Evolutionary conservation across 2,888 invertebrate species (phyloP), one percentile per base, ranked within the genome.

Genomic region (Pyrochroa serraticornis): DNA sequence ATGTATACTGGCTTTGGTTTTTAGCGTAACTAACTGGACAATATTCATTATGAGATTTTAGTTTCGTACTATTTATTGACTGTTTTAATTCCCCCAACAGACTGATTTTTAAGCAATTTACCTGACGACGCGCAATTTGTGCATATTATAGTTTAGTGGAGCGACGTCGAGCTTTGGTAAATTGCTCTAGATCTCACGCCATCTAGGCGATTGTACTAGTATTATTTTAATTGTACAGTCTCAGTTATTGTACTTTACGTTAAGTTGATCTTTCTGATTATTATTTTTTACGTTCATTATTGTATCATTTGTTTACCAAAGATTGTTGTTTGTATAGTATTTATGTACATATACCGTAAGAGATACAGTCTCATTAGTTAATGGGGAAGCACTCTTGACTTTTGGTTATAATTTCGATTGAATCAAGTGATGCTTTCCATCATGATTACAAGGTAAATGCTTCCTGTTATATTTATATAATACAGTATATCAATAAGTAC

Each of bases 401-500:
- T 53, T 54, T 14, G 14, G 30, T 10, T 14, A 44, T 36, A 48
- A 43, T 53, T 48, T 36, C 9, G 42, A 38, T 52, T 57, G 46
- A 9, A 10, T 47, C 48, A 48, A 50, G 45, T 9, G 37, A 58
- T 63, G 64, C 66, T 65, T 65, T 63, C 60, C 59, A 41, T 32
- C 13, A 43, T 35, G 50, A 65, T 64, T 67, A 73, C 70, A 74
- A 75, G 76, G 76, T 76, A 71, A 75, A 77, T 77, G 76, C 77
- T 78, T 77, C 77, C 77, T 77, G 74, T 77, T 77, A 70, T 70
- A 73, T 71, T 68, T 67, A 70, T 67, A 69, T 64, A 70, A 72
- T 72, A 75, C 75, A 76, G 73, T 77, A 77, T 75, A 76, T 76
- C 71, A 72, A 75, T 76, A 76, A 77, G 76, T 77, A 77, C 76